Percentiles rank a stretch among this genome's conserved stretches.
Evolutionary conservation across 1,140 invertebrate genomes (phyloP).

Genomic region (Sipha flava): DNA sequence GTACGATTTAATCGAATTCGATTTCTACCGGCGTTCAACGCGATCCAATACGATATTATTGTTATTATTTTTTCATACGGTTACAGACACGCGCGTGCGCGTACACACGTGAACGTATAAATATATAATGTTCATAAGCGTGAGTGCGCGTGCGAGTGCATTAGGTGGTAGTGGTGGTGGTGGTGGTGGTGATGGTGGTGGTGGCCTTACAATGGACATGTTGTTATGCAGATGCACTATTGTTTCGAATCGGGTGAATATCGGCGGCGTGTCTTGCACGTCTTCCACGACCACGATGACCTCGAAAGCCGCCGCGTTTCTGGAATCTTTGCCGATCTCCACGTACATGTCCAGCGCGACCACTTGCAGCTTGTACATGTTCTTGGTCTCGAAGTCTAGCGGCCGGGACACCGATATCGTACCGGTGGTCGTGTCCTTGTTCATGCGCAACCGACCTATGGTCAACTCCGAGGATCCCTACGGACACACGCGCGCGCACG

Average conservation of each 20-base stretch:
- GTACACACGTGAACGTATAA: too few species aligned
- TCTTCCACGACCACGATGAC: conserved; percentile 73
- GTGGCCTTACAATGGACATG: conserved; percentile 18
- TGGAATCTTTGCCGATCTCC: conserved; percentile 64
- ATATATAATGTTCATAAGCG: background rate
- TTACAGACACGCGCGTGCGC: too few species aligned
- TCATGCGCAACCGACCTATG: conserved; percentile 36
- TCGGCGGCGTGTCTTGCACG: conserved; percentile 75
- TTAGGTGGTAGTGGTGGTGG: too few species aligned
- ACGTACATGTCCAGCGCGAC: conserved; percentile 77
- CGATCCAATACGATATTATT: background rate
- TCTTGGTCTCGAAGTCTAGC: conserved; percentile 75
- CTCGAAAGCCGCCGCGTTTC: conserved; percentile 73
- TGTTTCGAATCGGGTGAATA: conserved; percentile 49
- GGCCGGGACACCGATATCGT: conserved; percentile 44
- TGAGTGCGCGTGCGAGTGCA: background rate
- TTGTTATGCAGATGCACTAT: conserved; percentile 30
- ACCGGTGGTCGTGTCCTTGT: conserved; percentile 40
- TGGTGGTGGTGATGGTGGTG: background rate
- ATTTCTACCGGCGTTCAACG: background rate
- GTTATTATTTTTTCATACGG: too few species aligned
- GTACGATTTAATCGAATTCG: background rate
- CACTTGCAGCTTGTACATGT: conserved; percentile 71
- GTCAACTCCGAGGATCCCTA: conserved; percentile 54
- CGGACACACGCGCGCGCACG: conserved; percentile 34